A percentile compares a stretch with the other conserved stretches of the same genome.
These are phyloP conservation scores for Papilio gigon DNA, from an alignment of 2,888 invertebrate species.

Conservation along the genomic window DNA sequence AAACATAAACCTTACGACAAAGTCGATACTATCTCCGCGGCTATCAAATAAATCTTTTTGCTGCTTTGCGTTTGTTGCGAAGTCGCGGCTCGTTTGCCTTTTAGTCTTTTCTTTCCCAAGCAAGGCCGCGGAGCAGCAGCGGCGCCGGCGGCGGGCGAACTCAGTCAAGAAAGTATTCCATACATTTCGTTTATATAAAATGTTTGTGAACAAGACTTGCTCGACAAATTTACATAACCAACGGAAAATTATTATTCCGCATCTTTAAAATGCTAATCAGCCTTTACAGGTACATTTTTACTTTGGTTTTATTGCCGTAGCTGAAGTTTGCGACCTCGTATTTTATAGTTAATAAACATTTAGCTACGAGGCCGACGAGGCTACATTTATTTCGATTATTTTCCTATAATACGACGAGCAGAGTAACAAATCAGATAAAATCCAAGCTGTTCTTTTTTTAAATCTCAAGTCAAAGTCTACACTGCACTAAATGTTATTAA, in stretches of 20 bases:
- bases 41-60: too few species aligned
- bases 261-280: not conserved
- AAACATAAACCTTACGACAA: not conserved
- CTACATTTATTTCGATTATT: too few species aligned
- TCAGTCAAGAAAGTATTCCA: conserved; percentile 7
- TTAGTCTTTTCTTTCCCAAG: not conserved
- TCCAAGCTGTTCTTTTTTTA: too few species aligned
- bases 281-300: not conserved
- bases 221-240: conserved; percentile 8
- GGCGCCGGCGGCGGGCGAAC: too few species aligned
- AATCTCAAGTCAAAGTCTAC: not conserved
- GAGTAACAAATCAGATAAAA: too few species aligned
- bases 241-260: conserved; percentile 1
- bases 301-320: not conserved
- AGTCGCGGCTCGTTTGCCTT: not conserved
- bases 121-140: too few species aligned
- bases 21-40: too few species aligned
- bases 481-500: not conserved
- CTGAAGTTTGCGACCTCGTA: not conserved
- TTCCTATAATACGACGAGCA: too few species aligned
- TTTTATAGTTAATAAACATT: not conserved
- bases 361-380: too few species aligned
- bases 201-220: not conserved
- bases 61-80: too few species aligned
- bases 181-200: not conserved